Evolutionary conservation across 1,140 invertebrate species (phyloP).

Genomic region (Scylla paramamosain): DNA sequence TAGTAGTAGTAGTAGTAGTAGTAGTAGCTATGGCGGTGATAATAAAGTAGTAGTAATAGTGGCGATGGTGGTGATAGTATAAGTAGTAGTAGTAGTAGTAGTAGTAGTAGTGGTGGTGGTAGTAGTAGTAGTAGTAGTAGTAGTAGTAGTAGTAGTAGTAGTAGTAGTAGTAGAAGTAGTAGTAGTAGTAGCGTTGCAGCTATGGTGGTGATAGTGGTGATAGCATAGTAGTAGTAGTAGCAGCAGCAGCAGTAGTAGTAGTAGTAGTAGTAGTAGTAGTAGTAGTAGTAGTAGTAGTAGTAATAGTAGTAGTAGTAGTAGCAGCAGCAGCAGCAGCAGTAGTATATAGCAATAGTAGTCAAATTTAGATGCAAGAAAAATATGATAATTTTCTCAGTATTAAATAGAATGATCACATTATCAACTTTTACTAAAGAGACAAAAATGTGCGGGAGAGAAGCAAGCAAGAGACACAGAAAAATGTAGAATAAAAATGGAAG

Average conservation of each 20-base stretch:
- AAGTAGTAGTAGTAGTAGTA: not conserved
- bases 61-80: not conserved
- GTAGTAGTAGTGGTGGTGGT: not conserved
- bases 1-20: slow-evolving; percentile 2
- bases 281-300: not conserved
- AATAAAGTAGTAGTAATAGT: not conserved
- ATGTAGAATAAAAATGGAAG: too few relatives aligned
- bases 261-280: not conserved
- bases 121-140: not conserved
- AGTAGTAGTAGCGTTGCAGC: not conserved
- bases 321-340: not conserved
- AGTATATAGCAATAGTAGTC: slow-evolving; percentile 7
- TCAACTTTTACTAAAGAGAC: too few relatives aligned
- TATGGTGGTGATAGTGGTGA: not conserved
- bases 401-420: too few relatives aligned
- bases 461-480: too few relatives aligned
- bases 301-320: not conserved
- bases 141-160: slow-evolving; percentile 23
- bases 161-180: not conserved
- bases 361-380: too few relatives aligned
- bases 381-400: too few relatives aligned
- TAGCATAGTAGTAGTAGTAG: not conserved
- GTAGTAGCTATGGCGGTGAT: not conserved
- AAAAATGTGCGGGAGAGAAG: too few relatives aligned
- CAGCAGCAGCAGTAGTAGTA: not conserved